These are phyloP conservation scores for Cyrtonyx montezumae DNA, from an alignment of 2,113 vertebrate genomes.

Conservation along the genomic window DNA sequence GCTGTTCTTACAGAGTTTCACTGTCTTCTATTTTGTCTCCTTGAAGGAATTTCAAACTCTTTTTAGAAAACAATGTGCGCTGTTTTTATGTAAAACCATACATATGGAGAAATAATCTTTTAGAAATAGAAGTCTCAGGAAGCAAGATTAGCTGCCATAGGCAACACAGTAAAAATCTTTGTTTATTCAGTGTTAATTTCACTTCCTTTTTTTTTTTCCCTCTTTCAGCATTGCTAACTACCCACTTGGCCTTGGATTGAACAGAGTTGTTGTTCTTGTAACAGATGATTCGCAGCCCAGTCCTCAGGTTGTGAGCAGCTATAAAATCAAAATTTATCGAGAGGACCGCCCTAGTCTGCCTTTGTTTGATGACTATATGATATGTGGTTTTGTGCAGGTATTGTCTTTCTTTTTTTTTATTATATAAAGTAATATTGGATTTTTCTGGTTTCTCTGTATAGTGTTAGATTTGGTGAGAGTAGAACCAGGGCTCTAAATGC, in stretches of 20 bases:
- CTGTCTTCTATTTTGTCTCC: not conserved
- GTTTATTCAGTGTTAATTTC: not conserved
- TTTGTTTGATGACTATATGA: constrained; percentile 88
- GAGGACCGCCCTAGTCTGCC: constrained; percentile 93
- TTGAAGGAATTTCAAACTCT: not conserved
- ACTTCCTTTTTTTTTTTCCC: not conserved
- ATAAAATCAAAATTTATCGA: constrained; percentile 87
- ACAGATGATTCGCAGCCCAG: constrained; percentile 71
- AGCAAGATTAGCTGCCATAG: not conserved
- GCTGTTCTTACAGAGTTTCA: not conserved
- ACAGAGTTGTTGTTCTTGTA: constrained; percentile 85
- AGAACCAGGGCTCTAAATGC: not conserved
- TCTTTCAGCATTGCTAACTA: constrained; percentile 84
- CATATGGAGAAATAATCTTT: not conserved
- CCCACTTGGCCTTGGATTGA: constrained; percentile 89
- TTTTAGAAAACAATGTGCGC: not conserved
- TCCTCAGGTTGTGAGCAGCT: constrained; percentile 81
- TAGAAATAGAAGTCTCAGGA: not conserved
- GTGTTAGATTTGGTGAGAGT: not conserved
- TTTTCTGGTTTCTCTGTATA: not conserved
- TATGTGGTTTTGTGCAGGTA: constrained; percentile 93
- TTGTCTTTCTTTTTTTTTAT: not conserved
- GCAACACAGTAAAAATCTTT: not conserved
- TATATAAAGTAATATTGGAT: not conserved
- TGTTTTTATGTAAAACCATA: not conserved